Conservation (phyloP, 2,113 vertebrate genomes). For the Gadus macrocephalus region DNA sequence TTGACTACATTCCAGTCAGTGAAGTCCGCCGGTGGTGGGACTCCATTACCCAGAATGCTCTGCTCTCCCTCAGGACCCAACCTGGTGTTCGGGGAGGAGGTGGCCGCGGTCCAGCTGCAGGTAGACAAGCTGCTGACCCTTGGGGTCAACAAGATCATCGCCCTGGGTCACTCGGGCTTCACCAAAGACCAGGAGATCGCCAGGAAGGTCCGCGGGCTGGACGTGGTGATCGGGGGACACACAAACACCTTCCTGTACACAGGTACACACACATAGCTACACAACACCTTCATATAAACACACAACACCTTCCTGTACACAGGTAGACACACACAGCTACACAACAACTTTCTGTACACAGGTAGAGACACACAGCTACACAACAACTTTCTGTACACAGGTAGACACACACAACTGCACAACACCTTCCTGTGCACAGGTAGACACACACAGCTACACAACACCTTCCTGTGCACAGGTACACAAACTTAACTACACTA, state of each 20-base stretch:
- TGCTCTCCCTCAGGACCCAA: conserved; percentile 65
- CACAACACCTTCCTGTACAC: conserved; percentile 77
- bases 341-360: conserved; percentile 43
- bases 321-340: conserved; percentile 59
- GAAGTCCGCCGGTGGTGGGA: neutral
- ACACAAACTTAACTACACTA: no score
- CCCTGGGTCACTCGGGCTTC: conserved; percentile 93
- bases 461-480: no score
- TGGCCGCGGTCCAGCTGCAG: conserved; percentile 75
- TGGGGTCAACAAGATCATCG: conserved; percentile 87
- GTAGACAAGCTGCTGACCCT: conserved; percentile 78
- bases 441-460: conserved; percentile 35
- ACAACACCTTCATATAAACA: no score
- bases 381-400: conserved; percentile 75
- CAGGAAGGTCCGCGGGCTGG: conserved; percentile 81
- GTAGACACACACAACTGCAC: conserved; percentile 51
- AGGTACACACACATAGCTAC: conserved; percentile 33
- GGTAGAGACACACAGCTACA: conserved; percentile 31
- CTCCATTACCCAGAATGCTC: neutral
- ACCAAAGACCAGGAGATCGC: conserved; percentile 79
- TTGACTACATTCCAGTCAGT: no score
- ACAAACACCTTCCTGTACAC: conserved; percentile 24
- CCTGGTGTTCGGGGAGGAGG: conserved; percentile 83
- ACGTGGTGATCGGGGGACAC: conserved; percentile 91
- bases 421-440: conserved; percentile 49